phyloP scores from a whole-genome alignment of 2,797 vertebrate species.

The Macrochelys suwanniensis region DNA sequence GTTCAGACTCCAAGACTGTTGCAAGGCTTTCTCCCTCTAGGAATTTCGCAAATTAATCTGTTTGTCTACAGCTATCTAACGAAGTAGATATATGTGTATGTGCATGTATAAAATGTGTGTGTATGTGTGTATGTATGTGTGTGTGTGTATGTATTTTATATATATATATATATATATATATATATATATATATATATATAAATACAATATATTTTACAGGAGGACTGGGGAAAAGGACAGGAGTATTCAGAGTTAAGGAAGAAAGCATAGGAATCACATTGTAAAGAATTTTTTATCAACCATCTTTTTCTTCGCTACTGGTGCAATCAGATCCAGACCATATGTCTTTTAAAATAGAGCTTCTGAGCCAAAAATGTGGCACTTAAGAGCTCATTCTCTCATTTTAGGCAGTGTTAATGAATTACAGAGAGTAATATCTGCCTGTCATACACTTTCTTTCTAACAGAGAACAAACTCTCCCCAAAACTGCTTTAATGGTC shows the following conservation, averaged over 20 bases:
- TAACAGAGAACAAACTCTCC: conserved; percentile 46
- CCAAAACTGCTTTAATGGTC: conserved; percentile 66
- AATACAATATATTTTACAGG: not conserved
- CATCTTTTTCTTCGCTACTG: not conserved
- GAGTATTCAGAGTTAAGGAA: not conserved
- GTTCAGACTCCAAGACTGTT: not conserved
- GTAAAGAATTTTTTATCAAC: not conserved
- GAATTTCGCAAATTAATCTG: not conserved
- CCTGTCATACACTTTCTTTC: conserved; percentile 33
- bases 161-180: no score
- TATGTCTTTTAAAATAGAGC: conserved; percentile 41
- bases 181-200: not conserved
- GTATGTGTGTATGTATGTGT: not conserved
- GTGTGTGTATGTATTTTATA: not conserved
- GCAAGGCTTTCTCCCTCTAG: not conserved
- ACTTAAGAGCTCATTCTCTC: conserved; percentile 20
- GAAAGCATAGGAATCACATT: not conserved
- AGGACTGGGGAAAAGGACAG: not conserved
- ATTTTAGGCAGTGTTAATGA: conserved; percentile 55
- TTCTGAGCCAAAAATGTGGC: conserved; percentile 18
- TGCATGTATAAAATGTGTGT: not conserved
- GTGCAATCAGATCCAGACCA: conserved; percentile 3
- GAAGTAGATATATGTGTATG: not conserved
- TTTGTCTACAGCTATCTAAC: not conserved
- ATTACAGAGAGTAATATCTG: conserved; percentile 30